Base-by-base conservation (phyloP, 2,113 vertebrate species). In the Lampris megalopsis region DNA sequence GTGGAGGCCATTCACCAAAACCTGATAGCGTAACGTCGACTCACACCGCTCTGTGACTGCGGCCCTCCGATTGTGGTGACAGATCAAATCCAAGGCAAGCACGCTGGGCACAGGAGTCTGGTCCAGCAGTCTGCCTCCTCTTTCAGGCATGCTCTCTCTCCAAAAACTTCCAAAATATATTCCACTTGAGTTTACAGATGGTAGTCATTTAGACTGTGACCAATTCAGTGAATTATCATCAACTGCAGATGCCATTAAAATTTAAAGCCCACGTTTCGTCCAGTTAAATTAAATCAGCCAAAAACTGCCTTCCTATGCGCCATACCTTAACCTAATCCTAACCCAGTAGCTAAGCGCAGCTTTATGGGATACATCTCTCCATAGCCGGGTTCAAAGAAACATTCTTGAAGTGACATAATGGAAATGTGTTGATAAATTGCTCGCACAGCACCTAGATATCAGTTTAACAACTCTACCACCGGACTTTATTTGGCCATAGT, bases 21-120 rank as follows among this genome's bases (percentile, higher is more conserved):
- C 62, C 59, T 70, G 58, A 78, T 72, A 80, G 59, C 63, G 68
- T 43, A 57, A 82, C 53, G 50, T 53, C 64, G 57, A 71, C 11
- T 40, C 50, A 71, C 62, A 79, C 56, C 57, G 49, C 42, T 72
- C 8, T 63, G 6, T 68, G 66, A 71, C 68, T 58, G 63, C n/a
- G 5, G 38, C 6, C 8, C 9, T 72, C n/a, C 60, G 52, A 10
- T 37, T 52, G 41, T 43, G 8, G 43, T 59, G 61, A 60, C 53
- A 45, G 63, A 77, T 69, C 60, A 79, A 54, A 74, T 79, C 60
- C 1, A 36, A 56, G 36, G 35, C 54, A 57, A 57, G 36, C 24
- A 24, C 24, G 24, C 24, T 24, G 24, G 24, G 24, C 24, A 24
- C 24, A 24, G 24, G 24, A 24, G 24, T 24, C 24, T 24, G 24